Base-by-base conservation (phyloP, 2,888 invertebrate species). In the Anticlea derivata region DNA sequence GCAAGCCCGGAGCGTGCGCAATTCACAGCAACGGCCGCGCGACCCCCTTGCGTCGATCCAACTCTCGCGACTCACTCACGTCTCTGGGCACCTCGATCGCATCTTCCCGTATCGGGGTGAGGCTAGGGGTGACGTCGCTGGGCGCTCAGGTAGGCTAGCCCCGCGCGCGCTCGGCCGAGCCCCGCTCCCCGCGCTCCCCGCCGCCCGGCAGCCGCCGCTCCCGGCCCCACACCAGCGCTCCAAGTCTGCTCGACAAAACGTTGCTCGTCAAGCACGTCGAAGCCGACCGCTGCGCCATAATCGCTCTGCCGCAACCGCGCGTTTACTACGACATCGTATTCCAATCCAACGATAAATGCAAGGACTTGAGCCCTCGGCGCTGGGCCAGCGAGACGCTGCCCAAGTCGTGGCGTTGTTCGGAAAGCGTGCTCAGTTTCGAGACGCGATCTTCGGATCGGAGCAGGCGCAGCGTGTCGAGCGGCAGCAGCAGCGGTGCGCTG, bases 31-130 rank as follows among this genome's bases (percentile, higher is more conserved):
- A 92, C 79, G 92, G 92, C 2, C 93, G 94, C 40, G 92, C 92
- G 61, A 93, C 92, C 68, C 92, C 92, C 44, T 63, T 90, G 63
- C 89, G 93, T 24, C 87, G 95, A 54, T 95, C 95, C 66, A 95
- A 96, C 69, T 98, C 98, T 7, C 94, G 96, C 68, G 97, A 97
- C 79, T 98, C 98, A 31, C 92, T 98, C 72, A 93, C 94, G 34
- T 92, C 93, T 59, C 82, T 93, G 62, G 92, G 90, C 85, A 95
- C 94, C 60, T 89, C 90, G 61, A 81, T 90, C 60, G 93, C 94
- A 66, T 93, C 93, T 65, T 92, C 92, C 62, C 91, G 92, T 66
- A 86, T 89, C 70, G 91, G 93, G 89, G 93, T 96, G 86, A 94
- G 96, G 87, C 94, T 96, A 75, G 95, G 95, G 73, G 93, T 94